Evolutionary conservation across 2,888 invertebrate species (phyloP), one percentile per base, ranked within the genome.

Genomic region (Ennomos quercinarius): DNA sequence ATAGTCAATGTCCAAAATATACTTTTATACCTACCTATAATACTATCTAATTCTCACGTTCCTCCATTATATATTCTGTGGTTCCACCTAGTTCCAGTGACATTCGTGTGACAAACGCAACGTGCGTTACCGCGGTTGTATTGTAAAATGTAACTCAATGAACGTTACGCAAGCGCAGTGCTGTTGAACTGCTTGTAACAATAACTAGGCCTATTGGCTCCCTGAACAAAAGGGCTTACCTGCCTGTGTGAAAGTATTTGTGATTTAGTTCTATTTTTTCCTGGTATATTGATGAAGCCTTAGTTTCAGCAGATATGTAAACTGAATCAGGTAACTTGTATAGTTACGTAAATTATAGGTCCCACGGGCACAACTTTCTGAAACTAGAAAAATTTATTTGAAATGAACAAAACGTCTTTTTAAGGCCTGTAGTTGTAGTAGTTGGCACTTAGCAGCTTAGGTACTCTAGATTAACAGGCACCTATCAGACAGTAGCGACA

Each of bases 81-180:
- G 17, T 17, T 13, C 39, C 46, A n/a, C 12, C 43, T 51, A 36
- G 50, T 39, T 40, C 10, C 27, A 34, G 50, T 45, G 37, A 57
- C 50, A 41, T 45, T 40, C 12, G n/a, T 51, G 51, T 51, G 50
- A 55, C 49, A 40, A 53, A 46, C 50, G 56, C 48, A 48, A 13
- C 42, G 67, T 67, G 63, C 72, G 71, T 71, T 73, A 70, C 55
- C 66, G 63, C 52, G 62, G 61, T 74, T 73, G 68, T 76, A 67
- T 73, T 72, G 70, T 65, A 72, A 76, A 76, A 27, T 27, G 27
- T 27, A 27, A 72, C 57, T 48, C 64, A 70, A 68, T 69, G 70
- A 48, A 27, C 8, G 42, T 76, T 76, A 70, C 69, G 74, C 69
- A 76, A 73, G 57, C 55, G 38, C 37, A 40, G 47, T 39, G 44